phyloP scores from a whole-genome alignment of 1,140 invertebrate species.

The Caenorhabditis brenneri region DNA sequence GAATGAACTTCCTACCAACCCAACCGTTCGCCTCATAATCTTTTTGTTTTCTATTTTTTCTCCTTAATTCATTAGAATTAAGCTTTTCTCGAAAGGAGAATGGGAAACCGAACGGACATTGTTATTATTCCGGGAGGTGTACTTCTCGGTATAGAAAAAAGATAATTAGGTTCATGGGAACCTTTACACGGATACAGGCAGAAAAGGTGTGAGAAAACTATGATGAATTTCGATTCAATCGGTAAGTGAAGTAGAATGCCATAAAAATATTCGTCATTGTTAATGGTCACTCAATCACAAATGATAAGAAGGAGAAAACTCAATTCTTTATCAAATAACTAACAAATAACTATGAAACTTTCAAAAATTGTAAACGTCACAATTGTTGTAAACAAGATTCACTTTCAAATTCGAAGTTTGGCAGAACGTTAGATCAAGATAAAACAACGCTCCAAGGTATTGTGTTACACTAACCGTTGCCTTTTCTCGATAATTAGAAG shows the following conservation, averaged over 20 bases:
- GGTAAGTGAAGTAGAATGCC: too few relatives aligned
- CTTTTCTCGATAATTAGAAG: not conserved
- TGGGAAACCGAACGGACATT: not conserved
- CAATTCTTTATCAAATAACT: too few relatives aligned
- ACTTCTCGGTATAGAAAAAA: not conserved
- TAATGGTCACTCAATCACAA: not conserved
- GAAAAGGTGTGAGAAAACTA: not conserved
- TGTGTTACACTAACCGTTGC: not conserved
- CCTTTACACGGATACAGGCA: not conserved
- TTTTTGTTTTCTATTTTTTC: not conserved
- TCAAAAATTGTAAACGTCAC: too few relatives aligned
- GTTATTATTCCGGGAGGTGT: not conserved
- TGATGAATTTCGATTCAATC: too few relatives aligned
- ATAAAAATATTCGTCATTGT: too few relatives aligned
- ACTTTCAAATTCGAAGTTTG: not conserved
- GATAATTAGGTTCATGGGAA: constrained; percentile 24
- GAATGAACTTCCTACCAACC: too few relatives aligned
- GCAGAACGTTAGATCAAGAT: not conserved
- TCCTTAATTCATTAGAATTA: too few relatives aligned
- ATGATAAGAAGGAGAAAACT: too few relatives aligned
- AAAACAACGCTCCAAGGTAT: not conserved
- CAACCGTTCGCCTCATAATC: not conserved
- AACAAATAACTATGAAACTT: too few relatives aligned
- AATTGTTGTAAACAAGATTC: not conserved
- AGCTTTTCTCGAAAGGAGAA: not conserved